Evolutionary conservation across 2,888 invertebrate species (phyloP).

Genomic region (Hymenopus coronatus): DNA sequence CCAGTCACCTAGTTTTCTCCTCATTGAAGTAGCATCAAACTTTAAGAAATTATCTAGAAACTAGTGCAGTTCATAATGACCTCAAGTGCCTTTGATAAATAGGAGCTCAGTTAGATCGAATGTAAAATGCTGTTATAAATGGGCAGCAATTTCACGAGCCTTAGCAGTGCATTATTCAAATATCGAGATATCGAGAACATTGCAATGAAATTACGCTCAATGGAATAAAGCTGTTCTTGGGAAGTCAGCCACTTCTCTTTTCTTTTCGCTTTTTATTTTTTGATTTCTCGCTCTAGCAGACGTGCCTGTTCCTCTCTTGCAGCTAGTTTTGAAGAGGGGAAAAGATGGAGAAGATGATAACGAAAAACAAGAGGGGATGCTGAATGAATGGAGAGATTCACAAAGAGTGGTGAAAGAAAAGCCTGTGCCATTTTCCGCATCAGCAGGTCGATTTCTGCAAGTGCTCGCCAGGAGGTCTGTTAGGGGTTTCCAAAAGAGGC

Average conservation of each 20-base stretch:
- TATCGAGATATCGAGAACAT: neutral
- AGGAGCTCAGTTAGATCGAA: neutral
- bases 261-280: neutral
- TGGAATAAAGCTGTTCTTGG: neutral
- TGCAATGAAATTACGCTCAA: neutral
- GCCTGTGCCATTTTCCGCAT: constrained; percentile 20
- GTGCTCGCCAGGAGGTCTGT: neutral
- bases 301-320: neutral
- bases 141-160: neutral
- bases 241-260: neutral
- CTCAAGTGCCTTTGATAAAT: neutral
- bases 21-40: no score
- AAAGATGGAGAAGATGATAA: neutral
- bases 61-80: neutral
- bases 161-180: neutral
- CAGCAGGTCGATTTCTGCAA: constrained; percentile 12
- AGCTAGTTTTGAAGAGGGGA: neutral
- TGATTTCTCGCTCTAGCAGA: neutral
- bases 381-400: neutral
- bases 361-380: neutral
- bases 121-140: neutral
- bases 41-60: no score
- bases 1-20: no score
- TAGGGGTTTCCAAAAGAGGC: neutral
- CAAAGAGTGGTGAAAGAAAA: neutral